A percentile compares a stretch with the other conserved stretches of the same genome.
These are phyloP conservation scores for Norana najaformis DNA, from an alignment of 2,888 invertebrate genomes.

Conservation along the genomic window DNA sequence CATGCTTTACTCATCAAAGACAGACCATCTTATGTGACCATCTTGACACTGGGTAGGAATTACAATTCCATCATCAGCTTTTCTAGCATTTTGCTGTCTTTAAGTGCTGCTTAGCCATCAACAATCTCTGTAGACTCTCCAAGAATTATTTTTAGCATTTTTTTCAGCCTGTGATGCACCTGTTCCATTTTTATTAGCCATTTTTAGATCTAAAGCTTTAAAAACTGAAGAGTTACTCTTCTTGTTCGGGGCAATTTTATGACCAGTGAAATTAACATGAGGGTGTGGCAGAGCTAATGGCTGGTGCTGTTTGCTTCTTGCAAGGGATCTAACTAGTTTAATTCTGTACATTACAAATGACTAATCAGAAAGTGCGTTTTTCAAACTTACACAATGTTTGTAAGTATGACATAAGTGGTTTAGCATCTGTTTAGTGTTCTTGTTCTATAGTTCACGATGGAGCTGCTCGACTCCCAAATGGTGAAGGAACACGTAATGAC, in stretches of 20 bases:
- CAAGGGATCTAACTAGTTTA: too few relatives aligned
- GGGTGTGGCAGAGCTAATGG: too few relatives aligned
- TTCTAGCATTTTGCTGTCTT: background rate
- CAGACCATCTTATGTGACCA: conserved; percentile 86
- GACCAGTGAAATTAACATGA: too few relatives aligned
- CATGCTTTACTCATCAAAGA: conserved; percentile 80
- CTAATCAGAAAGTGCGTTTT: background rate
- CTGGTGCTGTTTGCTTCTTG: too few relatives aligned
- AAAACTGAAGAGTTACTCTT: too few relatives aligned
- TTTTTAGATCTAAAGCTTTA: too few relatives aligned
- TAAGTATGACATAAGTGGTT: background rate
- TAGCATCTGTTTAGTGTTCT: background rate
- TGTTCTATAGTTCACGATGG: conserved; percentile 78
- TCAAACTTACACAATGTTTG: background rate
- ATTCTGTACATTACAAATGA: too few relatives aligned
- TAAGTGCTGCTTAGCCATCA: background rate
- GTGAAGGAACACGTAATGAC: conserved; percentile 88
- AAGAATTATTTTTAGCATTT: too few relatives aligned
- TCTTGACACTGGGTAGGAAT: conserved; percentile 74
- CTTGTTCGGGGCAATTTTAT: too few relatives aligned
- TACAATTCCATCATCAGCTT: background rate
- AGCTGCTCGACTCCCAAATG: conserved; percentile 87
- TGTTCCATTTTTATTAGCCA: too few relatives aligned
- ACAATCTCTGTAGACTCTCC: background rate
- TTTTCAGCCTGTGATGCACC: too few relatives aligned